Evolutionary conservation across 2,113 vertebrate species (phyloP), one percentile per base, ranked within the genome.

Genomic region (Osmerus mordax): DNA sequence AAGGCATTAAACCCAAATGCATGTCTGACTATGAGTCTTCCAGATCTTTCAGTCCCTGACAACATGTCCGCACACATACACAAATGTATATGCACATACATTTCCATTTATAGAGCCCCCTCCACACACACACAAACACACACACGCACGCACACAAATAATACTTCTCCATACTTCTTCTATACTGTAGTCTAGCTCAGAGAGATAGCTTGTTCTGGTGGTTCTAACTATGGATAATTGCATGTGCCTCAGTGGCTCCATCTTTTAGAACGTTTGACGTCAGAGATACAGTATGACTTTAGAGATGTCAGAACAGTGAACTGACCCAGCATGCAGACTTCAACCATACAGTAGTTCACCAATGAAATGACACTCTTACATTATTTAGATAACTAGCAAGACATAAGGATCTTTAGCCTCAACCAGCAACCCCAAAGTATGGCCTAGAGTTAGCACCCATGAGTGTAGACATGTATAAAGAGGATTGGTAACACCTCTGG

Each of bases 1-100:
- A 98, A 92, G 96, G 94, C 83, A 98, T 99, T 87, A 96, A 96
- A 89, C 97, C 97, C 86, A 99, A 99, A 90, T 95, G 97, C 84
- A 80, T 95, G 76, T 95, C 96, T 18, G 97, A 99, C 83, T 99
- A 92, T 2, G 97, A 99, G 90, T 95, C 97, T 93, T 95, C 95
- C 87, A 95, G 95, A 91, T 93, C 96, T 82, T 94, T 97, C 87
- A 97, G 94, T 86, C 97, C 96, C 71, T 98, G 95, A 94, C 87
- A 78, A 77, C 84, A 90, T 65, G 71, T 73, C 83, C 79, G 88
- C 91, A 89, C 86, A 82, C 89, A 89, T 84, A 90, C 73, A 76
- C 76, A 69, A 28, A 77, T 32, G 84, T 73, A 80, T 83, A 82
- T 87, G 89, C 91, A 92, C 82, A 87, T 69, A 80, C 28, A 71